A percentile compares a stretch with the other conserved stretches of the same genome.
Evolutionary conservation across 1,140 invertebrate genomes (phyloP).

Genomic region (Zaprionus nigranus): DNA sequence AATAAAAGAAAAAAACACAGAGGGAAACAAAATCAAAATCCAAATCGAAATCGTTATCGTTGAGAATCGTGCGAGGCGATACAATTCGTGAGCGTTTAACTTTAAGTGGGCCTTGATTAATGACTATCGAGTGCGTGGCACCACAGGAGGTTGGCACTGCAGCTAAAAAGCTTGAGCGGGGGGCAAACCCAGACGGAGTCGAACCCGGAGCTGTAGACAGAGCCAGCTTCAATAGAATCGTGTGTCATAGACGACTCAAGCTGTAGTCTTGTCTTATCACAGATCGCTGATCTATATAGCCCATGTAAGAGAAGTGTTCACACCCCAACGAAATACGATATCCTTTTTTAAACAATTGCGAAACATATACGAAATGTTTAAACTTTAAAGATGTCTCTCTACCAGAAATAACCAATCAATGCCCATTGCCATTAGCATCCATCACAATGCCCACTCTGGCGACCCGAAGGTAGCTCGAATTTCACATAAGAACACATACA

Average conservation of each 20-base stretch:
- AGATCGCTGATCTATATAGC: not conserved
- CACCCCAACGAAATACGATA: conserved; percentile 6
- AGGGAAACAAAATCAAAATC: conserved; percentile 31
- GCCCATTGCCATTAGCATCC: conserved; percentile 63
- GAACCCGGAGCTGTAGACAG: not conserved
- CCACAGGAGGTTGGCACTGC: conserved; percentile 63
- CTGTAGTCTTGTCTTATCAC: not conserved
- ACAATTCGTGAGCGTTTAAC: conserved; percentile 80
- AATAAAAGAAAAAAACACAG: conserved; percentile 20
- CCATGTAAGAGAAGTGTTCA: not conserved
- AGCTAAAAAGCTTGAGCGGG: conserved; percentile 37
- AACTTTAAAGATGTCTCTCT: conserved; percentile 7
- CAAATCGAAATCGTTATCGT: conserved; percentile 65
- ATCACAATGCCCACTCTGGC: conserved; percentile 37
- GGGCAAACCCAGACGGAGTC: conserved; percentile 5
- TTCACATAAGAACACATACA: conserved; percentile 45
- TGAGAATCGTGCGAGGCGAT: conserved; percentile 67
- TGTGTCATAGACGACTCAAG: not conserved
- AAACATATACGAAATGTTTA: not conserved
- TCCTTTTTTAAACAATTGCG: not conserved
- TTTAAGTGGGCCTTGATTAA: conserved; percentile 80
- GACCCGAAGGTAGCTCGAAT: conserved; percentile 57
- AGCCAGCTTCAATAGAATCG: not conserved
- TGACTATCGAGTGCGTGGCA: conserved; percentile 66
- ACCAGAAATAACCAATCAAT: conserved; percentile 67